Evolutionary conservation across 2,797 vertebrate genomes (phyloP).

Genomic region (Hoplostethus mediterraneus): DNA sequence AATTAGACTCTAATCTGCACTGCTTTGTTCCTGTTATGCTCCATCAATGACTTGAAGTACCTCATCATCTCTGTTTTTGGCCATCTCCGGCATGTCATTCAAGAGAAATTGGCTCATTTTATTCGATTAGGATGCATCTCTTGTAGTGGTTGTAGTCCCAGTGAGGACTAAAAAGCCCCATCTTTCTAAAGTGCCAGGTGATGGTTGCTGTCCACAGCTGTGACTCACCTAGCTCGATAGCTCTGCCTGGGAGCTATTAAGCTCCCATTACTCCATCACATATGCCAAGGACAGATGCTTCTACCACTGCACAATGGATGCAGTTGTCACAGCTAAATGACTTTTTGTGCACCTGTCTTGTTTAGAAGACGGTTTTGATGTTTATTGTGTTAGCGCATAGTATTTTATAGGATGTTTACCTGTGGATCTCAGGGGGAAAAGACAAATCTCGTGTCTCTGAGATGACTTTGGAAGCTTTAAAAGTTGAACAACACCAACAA

Average conservation of each 20-base stretch:
- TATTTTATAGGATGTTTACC: neutral
- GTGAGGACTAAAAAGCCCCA: slow-evolving; percentile 3
- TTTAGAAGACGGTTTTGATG: slow-evolving; percentile 33
- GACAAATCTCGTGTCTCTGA: slow-evolving; percentile 9
- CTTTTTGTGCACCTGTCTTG: slow-evolving; percentile 35
- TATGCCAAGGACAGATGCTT: slow-evolving; percentile 61
- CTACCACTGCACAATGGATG: slow-evolving; percentile 41
- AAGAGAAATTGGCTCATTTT: slow-evolving; percentile 41
- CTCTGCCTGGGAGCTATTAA: slow-evolving; percentile 61
- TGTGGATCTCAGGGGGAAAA: slow-evolving; percentile 5
- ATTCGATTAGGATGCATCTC: slow-evolving; percentile 45
- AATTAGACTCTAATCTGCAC: neutral
- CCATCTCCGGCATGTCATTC: neutral
- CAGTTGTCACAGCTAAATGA: slow-evolving; percentile 42
- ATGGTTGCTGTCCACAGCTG: slow-evolving; percentile 58
- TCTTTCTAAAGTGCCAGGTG: slow-evolving; percentile 55
- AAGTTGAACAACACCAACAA: neutral
- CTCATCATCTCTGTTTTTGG: slow-evolving; percentile 7
- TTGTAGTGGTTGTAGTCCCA: slow-evolving; percentile 19
- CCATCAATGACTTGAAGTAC: neutral
- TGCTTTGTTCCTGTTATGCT: neutral
- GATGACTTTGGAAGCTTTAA: slow-evolving; percentile 33
- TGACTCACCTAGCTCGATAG: slow-evolving; percentile 63
- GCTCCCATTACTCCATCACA: slow-evolving; percentile 64
- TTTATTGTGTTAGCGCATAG: slow-evolving; percentile 8